A percentile compares a stretch with the other conserved stretches of the same genome.
phyloP scores from a whole-genome alignment of 2,888 invertebrate genomes.

The Polyploca ridens region DNA sequence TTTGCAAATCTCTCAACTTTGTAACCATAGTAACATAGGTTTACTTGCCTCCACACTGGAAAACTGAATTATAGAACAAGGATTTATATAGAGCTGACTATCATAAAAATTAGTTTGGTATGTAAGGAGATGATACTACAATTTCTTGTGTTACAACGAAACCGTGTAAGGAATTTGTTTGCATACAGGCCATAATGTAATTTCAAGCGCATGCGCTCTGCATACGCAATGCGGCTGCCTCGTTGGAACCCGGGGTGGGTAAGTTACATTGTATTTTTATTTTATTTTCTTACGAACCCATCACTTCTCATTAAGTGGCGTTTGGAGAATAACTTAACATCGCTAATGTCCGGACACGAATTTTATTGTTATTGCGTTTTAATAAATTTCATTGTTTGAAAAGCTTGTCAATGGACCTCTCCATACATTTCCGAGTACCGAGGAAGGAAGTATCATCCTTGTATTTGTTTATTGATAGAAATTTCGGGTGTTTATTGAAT shows the following conservation, averaged over 20 bases:
- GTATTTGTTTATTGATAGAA: constrained; percentile 54
- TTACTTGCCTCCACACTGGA: too few relatives aligned
- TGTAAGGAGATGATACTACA: constrained; percentile 38
- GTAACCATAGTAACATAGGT: background rate
- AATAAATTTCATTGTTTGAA: constrained; percentile 80
- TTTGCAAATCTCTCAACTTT: background rate
- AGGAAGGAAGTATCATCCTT: constrained; percentile 73
- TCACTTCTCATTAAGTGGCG: constrained; percentile 84
- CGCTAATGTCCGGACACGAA: constrained; percentile 82
- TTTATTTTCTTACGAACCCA: constrained; percentile 83
- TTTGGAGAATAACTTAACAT: constrained; percentile 83
- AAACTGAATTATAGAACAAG: background rate
- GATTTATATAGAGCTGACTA: constrained; percentile 11
- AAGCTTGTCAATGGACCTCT: constrained; percentile 61
- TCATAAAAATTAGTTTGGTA: constrained; percentile 13
- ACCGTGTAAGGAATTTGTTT: constrained; percentile 65
- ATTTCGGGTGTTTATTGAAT: constrained; percentile 36
- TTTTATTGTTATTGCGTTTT: constrained; percentile 85
- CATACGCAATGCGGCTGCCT: constrained; percentile 69
- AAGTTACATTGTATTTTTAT: constrained; percentile 68
- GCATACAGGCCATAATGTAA: constrained; percentile 76
- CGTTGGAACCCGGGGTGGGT: constrained; percentile 64
- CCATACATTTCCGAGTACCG: constrained; percentile 64
- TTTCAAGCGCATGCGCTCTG: constrained; percentile 70
- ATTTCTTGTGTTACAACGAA: constrained; percentile 54